Evolutionary conservation across 2,888 invertebrate genomes (phyloP), one percentile per base, ranked within the genome.

Genomic region (Peribatodes rhomboidaria): DNA sequence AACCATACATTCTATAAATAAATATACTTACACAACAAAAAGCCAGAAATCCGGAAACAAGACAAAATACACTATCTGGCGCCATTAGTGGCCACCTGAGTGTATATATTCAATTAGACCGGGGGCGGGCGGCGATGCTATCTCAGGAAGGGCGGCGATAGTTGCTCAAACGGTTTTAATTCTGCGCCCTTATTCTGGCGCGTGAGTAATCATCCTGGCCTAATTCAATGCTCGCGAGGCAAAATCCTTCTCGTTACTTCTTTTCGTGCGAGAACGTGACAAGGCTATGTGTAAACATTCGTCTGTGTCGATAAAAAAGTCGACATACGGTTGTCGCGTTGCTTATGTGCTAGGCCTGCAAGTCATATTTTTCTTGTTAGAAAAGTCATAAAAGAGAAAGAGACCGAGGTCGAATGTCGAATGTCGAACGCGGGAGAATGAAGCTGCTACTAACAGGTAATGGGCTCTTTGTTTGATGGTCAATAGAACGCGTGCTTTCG

Each of bases 111-210:
- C 70, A 70, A 72, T 72, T 72, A 72, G 76, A 71, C 73, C 76
- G 81, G 82, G 76, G 72, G 74, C 76, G 81, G 83, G 80, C 79
- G 78, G 78, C 74, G 82, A 83, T 82, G 72, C 31, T 76, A 83
- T 82, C 81, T 64, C 65, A 61, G 77, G 79, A 77, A 78, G 78
- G 81, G 78, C 72, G 78, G 71, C 31, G 70, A 62, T 70, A 70
- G 64, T 68, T 63, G 61, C 57, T 65, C 64, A 64, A 62, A 62
- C 72, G 64, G 64, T 54, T 68, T 74, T 65, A 68, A 68, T 63
- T 60, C 61, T 73, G 31, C 4, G 14, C 14, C 13, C 10, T 27
- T 6, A 27, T 27, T 27, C 27, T 27, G 27, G 27, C 27, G 27
- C 27, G 27, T 2, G 3, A 2, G 27, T 4, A 4, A 27, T 27